Conservation (phyloP, 2,797 vertebrate species). For the Pangasius sanitwongsei region DNA sequence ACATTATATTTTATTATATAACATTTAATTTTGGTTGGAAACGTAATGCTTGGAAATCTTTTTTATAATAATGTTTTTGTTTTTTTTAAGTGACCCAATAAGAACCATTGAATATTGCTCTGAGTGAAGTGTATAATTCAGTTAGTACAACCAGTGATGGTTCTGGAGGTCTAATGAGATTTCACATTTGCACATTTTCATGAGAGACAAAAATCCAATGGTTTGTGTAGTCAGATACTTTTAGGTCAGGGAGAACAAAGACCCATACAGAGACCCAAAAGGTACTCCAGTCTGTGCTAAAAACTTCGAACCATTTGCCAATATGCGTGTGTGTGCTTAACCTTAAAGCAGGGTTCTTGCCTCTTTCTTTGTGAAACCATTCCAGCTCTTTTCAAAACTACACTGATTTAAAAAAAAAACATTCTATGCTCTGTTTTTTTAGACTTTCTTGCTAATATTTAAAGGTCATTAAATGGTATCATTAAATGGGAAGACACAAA, state of each 20-base stretch:
- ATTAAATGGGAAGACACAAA: background rate
- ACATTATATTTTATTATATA: background rate
- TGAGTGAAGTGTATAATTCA: background rate
- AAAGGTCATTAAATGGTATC: slow-evolving; percentile 4
- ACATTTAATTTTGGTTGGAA: background rate
- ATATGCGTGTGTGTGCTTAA: background rate
- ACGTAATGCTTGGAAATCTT: background rate
- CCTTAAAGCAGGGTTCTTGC: background rate
- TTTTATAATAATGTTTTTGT: background rate
- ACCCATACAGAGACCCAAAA: background rate
- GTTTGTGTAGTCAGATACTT: background rate
- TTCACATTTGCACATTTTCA: slow-evolving; percentile 2
- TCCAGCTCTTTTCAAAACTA: background rate
- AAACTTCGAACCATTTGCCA: background rate
- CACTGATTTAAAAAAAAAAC: background rate
- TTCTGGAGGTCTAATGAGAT: slow-evolving; percentile 1
- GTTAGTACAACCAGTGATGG: background rate
- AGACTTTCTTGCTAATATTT: background rate
- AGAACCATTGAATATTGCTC: background rate
- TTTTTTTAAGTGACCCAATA: background rate
- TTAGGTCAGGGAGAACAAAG: background rate
- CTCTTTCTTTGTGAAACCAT: background rate
- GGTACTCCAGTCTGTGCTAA: background rate
- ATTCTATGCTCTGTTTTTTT: background rate
- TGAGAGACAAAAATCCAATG: background rate